phyloP scores from a whole-genome alignment of 2,888 invertebrate genomes.

The Eilema caniola region DNA sequence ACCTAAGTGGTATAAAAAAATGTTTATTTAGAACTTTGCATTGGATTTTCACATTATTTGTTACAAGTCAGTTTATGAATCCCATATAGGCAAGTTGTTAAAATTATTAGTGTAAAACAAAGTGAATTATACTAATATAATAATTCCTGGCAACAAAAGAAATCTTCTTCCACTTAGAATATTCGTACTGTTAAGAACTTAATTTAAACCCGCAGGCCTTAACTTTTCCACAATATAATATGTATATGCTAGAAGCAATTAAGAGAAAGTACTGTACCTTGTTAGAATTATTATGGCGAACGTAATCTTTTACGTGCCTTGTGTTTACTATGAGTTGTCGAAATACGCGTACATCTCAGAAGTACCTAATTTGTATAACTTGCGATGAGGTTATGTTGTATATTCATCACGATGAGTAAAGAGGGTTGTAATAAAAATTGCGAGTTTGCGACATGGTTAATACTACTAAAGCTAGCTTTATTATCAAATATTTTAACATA shows the following conservation, averaged over 20 bases:
- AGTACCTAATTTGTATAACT: constrained; percentile 37
- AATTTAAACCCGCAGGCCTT: constrained; percentile 61
- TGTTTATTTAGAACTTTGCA: no score
- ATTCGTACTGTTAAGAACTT: constrained; percentile 54
- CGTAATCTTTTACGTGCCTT: constrained; percentile 64
- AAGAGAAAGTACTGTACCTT: constrained; percentile 72
- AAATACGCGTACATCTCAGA: constrained; percentile 29
- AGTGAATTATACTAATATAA: constrained; percentile 2
- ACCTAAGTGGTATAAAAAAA: no score
- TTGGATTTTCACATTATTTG: no score
- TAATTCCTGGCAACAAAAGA: constrained; percentile 20
- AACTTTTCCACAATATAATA: constrained; percentile 66
- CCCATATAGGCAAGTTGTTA: not conserved
- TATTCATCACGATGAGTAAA: not conserved
- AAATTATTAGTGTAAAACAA: not conserved
- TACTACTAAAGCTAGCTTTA: not conserved
- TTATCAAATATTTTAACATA: not conserved
- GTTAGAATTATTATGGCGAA: constrained; percentile 74
- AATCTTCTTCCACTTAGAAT: constrained; percentile 24
- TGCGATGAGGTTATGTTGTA: constrained; percentile 12
- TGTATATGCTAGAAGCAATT: constrained; percentile 70
- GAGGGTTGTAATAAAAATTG: constrained; percentile 18
- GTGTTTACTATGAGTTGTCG: constrained; percentile 52
- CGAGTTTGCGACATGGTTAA: not conserved
- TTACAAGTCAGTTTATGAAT: no score